Evolutionary conservation across 2,888 invertebrate genomes (phyloP).

Genomic region (Saturnia japonica): DNA sequence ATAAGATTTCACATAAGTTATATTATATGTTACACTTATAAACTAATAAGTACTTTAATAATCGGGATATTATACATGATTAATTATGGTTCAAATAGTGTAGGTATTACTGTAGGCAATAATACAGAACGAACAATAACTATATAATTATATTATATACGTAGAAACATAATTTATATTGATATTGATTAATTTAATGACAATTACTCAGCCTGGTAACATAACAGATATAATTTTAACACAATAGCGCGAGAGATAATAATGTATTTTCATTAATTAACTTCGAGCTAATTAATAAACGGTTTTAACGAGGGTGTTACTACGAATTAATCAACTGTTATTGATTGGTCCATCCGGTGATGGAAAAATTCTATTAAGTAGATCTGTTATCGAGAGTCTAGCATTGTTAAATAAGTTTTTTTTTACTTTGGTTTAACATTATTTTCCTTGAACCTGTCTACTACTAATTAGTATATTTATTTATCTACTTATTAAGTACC

Average conservation of each 20-base stretch:
- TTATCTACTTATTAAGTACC: not conserved
- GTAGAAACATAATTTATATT: not conserved
- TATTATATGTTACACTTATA: too few species aligned
- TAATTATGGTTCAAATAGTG: too few species aligned
- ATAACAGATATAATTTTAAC: constrained; percentile 37
- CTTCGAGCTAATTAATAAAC: constrained; percentile 70
- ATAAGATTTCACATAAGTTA: too few species aligned
- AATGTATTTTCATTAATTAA: constrained; percentile 69
- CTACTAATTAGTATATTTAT: not conserved
- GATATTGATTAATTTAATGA: constrained; percentile 26
- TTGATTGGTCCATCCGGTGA: constrained; percentile 54
- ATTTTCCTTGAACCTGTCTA: not conserved
- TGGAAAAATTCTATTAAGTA: constrained; percentile 16
- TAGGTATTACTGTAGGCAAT: not conserved
- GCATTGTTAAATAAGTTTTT: constrained; percentile 23
- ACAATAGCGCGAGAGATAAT: constrained; percentile 30
- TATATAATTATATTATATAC: not conserved
- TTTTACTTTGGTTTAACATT: too few species aligned
- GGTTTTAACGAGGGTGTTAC: constrained; percentile 66
- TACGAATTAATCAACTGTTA: constrained; percentile 69
- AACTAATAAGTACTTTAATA: too few species aligned
- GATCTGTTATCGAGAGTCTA: not conserved
- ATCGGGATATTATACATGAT: not conserved
- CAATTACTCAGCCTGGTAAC: constrained; percentile 36
- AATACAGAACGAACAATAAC: not conserved